Evolutionary conservation across 1,140 invertebrate species (phyloP), one percentile per base, ranked within the genome.

Genomic region (Drosophila azteca): DNA sequence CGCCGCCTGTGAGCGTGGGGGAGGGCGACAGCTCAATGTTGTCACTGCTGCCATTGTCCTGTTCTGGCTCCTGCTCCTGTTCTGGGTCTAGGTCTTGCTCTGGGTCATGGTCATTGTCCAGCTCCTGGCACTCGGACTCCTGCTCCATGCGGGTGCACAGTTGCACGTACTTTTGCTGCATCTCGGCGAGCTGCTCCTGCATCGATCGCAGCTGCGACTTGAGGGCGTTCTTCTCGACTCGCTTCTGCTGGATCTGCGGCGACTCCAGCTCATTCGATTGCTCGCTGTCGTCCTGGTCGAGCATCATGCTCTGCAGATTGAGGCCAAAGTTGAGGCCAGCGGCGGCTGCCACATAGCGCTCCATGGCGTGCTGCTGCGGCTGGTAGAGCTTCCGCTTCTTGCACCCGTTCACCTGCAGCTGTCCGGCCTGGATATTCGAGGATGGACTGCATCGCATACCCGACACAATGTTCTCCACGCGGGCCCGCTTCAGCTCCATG

Each of bases 371-470:
- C 84, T 98, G 97, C 90, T 98, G 97, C 1, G 98, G 98, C 80
- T 98, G 97, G 91, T 98, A 98, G n/a, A 99, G 93, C 92, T 99
- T 99, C 20, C 98, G 94, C 93, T 99, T 99, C 91, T 98, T 98
- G 93, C 96, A 98, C 45, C 96, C 97, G 92, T 97, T 98, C 59
- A 97, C 96, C 91, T 95, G 94, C 5, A 94, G 93, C 60, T 94
- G 93, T 1, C 75, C 79, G 43, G 94, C 93, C 77, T 94, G 93
- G 46, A 91, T 83, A 1, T 92, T 92, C 15, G 95, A 93, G 24
- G 95, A 95, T 6, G 96, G 96, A 80, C 96, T 97, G 75, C 96
- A 95, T 62, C 96, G 94, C 96, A 98, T 98, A 51, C 96, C 96
- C 54, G 96, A 97, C 53, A 98, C 96, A 70, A 98, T 98, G 91